Conservation (phyloP, 2,888 invertebrate genomes). For the Diadegma fenestrale region DNA sequence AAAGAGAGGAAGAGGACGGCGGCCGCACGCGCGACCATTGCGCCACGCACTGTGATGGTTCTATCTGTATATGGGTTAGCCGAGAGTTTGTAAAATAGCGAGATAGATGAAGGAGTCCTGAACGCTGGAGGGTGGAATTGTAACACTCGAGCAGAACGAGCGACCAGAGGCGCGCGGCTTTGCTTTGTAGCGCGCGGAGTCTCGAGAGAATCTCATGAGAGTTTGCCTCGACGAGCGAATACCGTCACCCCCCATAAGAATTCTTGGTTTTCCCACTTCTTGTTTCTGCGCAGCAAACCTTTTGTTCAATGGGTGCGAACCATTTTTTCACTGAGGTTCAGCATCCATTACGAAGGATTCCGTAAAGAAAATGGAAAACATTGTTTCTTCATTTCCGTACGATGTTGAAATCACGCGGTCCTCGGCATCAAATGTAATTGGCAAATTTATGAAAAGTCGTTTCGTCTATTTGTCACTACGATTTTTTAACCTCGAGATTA, state of each 20-base stretch:
- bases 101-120: constrained; percentile 77
- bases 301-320: neutral
- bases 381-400: neutral
- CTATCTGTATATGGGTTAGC: constrained; percentile 22
- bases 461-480: neutral
- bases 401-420: neutral
- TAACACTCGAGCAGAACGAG: constrained; percentile 75
- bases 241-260: constrained; percentile 29
- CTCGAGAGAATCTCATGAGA: constrained; percentile 52
- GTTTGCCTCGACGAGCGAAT: constrained; percentile 60
- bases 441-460: neutral
- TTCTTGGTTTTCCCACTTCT: neutral
- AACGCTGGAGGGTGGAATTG: constrained; percentile 77
- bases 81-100: constrained; percentile 81
- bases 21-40: constrained; percentile 20
- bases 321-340: neutral
- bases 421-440: no score
- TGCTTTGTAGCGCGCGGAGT: constrained; percentile 76
- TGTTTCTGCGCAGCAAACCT: neutral
- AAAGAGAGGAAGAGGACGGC: constrained; percentile 48
- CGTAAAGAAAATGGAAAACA: neutral
- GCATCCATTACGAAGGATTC: constrained; percentile 2
- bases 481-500: constrained; percentile 17
- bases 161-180: constrained; percentile 72
- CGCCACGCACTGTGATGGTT: constrained; percentile 44